A percentile compares a stretch with the other conserved stretches of the same genome.
Evolutionary conservation across 2,888 invertebrate genomes (phyloP).

Genomic region (Mythimna vitellina): DNA sequence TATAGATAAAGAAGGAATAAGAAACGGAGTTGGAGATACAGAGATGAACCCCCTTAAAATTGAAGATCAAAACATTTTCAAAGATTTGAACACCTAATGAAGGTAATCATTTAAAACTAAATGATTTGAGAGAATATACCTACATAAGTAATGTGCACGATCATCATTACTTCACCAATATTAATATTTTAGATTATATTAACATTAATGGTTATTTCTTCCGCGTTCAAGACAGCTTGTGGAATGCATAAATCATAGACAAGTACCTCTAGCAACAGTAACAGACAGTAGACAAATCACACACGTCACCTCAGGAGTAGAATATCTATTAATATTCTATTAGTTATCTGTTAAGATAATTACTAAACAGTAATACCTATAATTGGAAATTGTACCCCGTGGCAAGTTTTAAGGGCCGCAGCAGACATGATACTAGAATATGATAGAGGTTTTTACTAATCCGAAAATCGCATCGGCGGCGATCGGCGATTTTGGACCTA

Average conservation of each 20-base stretch:
- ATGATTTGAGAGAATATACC: not conserved
- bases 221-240: constrained; percentile 40
- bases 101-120: not conserved
- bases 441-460: too few species aligned
- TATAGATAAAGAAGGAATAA: too few species aligned
- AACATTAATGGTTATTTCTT: constrained; percentile 55
- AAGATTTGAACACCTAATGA: not conserved
- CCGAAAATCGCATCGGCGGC: too few species aligned
- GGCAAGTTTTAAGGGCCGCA: not conserved
- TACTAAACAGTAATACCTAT: constrained; percentile 3
- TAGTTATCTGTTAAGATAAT: constrained; percentile 21
- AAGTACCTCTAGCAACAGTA: constrained; percentile 18
- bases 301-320: constrained; percentile 19
- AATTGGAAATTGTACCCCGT: constrained; percentile 18
- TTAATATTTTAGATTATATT: constrained; percentile 40
- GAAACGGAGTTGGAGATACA: too few species aligned
- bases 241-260: constrained; percentile 57
- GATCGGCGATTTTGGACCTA: too few species aligned
- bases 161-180: not conserved
- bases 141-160: not conserved
- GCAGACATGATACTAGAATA: not conserved
- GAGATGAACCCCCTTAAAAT: too few species aligned
- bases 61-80: too few species aligned
- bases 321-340: constrained; percentile 34
- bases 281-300: constrained; percentile 12